Evolutionary conservation across 2,797 vertebrate genomes (phyloP), one percentile per base, ranked within the genome.

Genomic region (Smutsia gigantea): DNA sequence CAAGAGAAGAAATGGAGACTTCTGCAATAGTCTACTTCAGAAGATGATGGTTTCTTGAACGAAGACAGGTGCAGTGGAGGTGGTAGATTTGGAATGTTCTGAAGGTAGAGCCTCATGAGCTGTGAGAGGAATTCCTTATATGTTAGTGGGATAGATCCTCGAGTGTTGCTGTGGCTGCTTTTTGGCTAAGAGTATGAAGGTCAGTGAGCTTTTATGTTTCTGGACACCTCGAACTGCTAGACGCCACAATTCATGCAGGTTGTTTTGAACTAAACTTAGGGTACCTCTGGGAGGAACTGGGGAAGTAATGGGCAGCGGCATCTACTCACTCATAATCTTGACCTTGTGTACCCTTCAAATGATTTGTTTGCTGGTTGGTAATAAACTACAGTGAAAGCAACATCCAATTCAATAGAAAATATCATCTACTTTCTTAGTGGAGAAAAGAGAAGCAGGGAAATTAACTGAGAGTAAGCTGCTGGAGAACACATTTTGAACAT

Each of bases 341-440:
- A 90, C 51, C 72, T 83, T 86, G 79, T 37, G 29, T 46, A 23
- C 8, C 4, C 21, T 81, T 64, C 74, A 27, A 13, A n/a, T 46
- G 68, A 69, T 59, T 79, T 84, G 1, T 85, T 82, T 88, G 63
- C 31, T 72, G 14, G 10, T 42, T 86, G 11, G 21, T 83, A 89
- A 78, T 68, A 94, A 97, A 66, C 5, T 39, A 55, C 37, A 74
- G 19, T 39, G n/a, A 68, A 92, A 91, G 23, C 23, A 96, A n/a
- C 4, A 1, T 68, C 42, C 31, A 85, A 29, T 85, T 68, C 39
- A 93, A 66, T 4, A 66, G 8, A 31, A 82, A 68, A 39, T 74
- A 64, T 42, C 49, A 74, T 14, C 19, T 39, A 49, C 55, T 81
- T 96, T 49, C 27, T 93, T 72, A 7, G 11, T 79, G 11, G 18